phyloP scores from a whole-genome alignment of 2,113 vertebrate species.

The Petromus typicus region DNA sequence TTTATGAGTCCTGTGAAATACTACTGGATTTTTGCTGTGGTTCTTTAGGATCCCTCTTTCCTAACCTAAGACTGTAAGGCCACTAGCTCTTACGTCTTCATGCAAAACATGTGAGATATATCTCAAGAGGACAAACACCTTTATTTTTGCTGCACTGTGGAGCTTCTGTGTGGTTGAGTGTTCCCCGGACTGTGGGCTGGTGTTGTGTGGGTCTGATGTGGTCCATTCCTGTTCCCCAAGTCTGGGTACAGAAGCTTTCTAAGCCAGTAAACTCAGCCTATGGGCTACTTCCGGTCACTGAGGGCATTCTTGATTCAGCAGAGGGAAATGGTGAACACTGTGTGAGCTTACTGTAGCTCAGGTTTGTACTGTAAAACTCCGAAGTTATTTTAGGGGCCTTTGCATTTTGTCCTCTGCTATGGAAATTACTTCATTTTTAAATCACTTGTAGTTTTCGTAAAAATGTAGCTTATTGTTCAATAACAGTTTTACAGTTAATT shows the following conservation, averaged over 20 bases:
- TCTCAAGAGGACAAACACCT: not conserved
- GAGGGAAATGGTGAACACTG: not conserved
- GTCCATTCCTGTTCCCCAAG: not conserved
- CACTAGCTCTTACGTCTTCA: not conserved
- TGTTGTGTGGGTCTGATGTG: fast-evolving
- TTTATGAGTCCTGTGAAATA: constrained; percentile 44
- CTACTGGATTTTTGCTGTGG: not conserved
- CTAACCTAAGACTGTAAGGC: not conserved
- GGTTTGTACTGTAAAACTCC: not conserved
- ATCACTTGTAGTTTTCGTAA: not conserved
- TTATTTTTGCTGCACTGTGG: not conserved
- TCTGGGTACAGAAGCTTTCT: not conserved
- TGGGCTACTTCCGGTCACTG: not conserved
- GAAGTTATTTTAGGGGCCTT: not conserved
- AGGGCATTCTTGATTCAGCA: not conserved
- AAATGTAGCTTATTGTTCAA: not conserved
- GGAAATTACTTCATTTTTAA: not conserved
- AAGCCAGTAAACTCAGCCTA: too few relatives aligned
- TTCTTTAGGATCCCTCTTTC: not conserved
- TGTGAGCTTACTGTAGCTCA: not conserved
- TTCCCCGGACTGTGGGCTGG: fast-evolving
- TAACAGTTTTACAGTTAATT: not conserved
- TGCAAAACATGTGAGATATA: not conserved
- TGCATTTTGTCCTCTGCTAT: not conserved
- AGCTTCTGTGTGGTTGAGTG: not conserved